Percentiles rank a stretch among this genome's conserved stretches.
These are phyloP conservation scores for Corythornis vintsioides DNA, from an alignment of 2,113 vertebrate species.

Conservation along the genomic window DNA sequence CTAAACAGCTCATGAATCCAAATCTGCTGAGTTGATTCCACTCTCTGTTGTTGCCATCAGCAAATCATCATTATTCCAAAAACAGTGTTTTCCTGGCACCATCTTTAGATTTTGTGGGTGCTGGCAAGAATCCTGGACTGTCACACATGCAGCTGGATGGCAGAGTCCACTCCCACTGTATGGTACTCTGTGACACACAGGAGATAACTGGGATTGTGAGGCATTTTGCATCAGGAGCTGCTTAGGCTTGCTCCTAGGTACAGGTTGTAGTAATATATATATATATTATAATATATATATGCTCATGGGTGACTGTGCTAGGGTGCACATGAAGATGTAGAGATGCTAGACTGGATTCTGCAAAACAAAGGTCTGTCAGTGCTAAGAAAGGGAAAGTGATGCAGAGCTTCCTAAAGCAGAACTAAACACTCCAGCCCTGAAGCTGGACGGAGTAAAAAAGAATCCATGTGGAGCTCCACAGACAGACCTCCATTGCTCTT, in stretches of 20 bases:
- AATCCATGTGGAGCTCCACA: not conserved
- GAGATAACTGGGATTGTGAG: not conserved
- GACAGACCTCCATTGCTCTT: not conserved
- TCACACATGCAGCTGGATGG: not conserved
- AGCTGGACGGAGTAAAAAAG: not conserved
- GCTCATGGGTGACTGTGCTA: not conserved
- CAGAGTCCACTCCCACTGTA: not conserved
- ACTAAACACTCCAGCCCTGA: not conserved
- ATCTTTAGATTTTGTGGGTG: not conserved
- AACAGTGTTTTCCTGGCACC: not conserved
- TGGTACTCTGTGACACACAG: not conserved
- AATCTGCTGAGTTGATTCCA: constrained; percentile 11
- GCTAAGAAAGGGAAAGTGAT: not conserved
- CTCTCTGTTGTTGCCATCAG: not conserved
- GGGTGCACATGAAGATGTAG: not conserved
- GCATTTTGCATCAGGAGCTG: not conserved
- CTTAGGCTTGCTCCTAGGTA: not conserved
- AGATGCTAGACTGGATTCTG: not conserved
- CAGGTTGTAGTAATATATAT: not conserved
- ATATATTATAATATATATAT: no score
- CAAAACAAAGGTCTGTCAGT: not conserved
- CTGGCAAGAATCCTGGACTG: not conserved
- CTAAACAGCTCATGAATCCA: not conserved
- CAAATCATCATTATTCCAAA: not conserved
- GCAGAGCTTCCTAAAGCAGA: not conserved